Conservation (phyloP, 2,113 vertebrate genomes). For the Phaetusa simplex region DNA sequence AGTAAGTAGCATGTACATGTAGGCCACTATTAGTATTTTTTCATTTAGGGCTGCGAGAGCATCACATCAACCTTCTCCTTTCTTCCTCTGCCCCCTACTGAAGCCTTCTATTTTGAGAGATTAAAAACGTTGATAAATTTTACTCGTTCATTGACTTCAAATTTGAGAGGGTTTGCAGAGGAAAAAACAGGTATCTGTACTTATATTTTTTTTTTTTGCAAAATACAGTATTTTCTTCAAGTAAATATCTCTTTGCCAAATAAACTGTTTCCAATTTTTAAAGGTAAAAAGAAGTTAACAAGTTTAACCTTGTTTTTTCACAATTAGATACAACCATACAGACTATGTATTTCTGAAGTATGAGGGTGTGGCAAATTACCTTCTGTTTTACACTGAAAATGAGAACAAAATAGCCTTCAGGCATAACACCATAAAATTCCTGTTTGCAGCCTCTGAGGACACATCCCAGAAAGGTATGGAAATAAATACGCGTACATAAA, state of each 20-base stretch:
- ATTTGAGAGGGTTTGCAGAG: background rate
- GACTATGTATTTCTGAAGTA: background rate
- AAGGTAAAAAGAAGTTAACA: background rate
- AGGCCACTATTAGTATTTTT: background rate
- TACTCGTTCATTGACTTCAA: background rate
- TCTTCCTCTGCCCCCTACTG: background rate
- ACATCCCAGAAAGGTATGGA: background rate
- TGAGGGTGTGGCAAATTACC: background rate
- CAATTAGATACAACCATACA: background rate
- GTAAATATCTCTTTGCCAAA: background rate
- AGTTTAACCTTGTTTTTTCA: background rate
- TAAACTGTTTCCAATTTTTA: background rate
- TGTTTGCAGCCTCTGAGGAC: background rate
- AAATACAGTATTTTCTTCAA: background rate
- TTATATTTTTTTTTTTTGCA: background rate
- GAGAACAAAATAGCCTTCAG: background rate
- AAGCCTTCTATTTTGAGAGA: background rate
- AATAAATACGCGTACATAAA: background rate
- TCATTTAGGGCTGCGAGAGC: background rate
- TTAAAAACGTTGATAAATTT: background rate
- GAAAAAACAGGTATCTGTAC: background rate
- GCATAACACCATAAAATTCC: background rate
- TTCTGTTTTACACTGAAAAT: background rate
- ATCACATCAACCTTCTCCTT: background rate
- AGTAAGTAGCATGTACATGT: background rate